Evolutionary conservation across 1,140 invertebrate genomes (phyloP).

Genomic region (Phymastichus coffea): DNA sequence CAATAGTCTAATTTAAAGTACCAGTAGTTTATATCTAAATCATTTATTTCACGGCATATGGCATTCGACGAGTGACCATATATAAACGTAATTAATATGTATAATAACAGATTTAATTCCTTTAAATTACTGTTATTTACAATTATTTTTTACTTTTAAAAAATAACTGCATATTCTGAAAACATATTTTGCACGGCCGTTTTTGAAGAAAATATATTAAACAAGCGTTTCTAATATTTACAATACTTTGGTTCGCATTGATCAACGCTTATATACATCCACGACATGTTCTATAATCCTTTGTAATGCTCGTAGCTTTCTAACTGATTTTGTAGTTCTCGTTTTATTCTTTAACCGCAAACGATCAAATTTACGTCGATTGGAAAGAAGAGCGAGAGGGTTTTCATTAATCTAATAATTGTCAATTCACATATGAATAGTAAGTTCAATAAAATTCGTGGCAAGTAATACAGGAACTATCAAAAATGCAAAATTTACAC

Average conservation of each 20-base stretch:
- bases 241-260: constrained; percentile 26
- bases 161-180: background rate
- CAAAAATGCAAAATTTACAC: constrained; percentile 11
- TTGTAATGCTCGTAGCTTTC: background rate
- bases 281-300: constrained; percentile 14
- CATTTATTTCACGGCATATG: constrained; percentile 4
- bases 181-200: background rate
- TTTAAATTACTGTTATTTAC: background rate
- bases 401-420: background rate
- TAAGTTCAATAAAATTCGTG: constrained; percentile 12
- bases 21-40: constrained; percentile 25
- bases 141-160: background rate
- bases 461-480: background rate
- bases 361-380: too few species aligned
- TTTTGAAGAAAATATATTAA: constrained; percentile 3
- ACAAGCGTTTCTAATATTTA: constrained; percentile 14
- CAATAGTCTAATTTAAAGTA: constrained; percentile 29
- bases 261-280: constrained; percentile 7
- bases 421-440: background rate
- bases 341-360: background rate
- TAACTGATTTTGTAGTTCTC: background rate
- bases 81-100: background rate
- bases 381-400: too few species aligned
- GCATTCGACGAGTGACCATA: too few species aligned
- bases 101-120: background rate